These are phyloP conservation scores for Accipiter virgatus DNA, from an alignment of 2,113 vertebrate species.

Conservation along the genomic window DNA sequence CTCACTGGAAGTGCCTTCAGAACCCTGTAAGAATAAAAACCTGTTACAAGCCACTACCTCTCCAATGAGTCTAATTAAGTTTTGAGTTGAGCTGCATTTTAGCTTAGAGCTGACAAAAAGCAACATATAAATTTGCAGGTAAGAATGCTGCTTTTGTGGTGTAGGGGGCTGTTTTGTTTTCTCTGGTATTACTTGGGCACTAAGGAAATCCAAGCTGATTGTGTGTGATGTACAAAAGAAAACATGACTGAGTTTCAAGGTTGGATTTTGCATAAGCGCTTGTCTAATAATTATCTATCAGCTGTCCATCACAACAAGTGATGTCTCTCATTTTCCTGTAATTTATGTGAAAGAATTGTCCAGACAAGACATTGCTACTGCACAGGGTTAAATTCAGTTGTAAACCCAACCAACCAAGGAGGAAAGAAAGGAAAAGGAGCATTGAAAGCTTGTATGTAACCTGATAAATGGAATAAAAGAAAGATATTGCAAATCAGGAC, in stretches of 20 bases:
- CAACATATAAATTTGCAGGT: background rate
- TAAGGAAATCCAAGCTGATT: background rate
- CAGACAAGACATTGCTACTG: background rate
- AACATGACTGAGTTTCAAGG: background rate
- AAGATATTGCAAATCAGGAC: background rate
- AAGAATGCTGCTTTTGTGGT: background rate
- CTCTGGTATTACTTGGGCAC: background rate
- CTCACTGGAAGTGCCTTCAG: conserved; percentile 25
- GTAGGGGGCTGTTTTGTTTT: background rate
- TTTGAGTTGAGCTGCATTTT: background rate
- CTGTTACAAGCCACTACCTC: background rate
- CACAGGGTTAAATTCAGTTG: background rate
- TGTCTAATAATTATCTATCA: background rate
- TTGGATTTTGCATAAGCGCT: background rate
- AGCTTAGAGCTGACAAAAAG: background rate
- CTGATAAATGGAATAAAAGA: background rate
- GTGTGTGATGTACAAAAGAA: background rate
- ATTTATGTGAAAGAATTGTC: background rate
- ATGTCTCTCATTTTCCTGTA: background rate
- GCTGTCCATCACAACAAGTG: background rate
- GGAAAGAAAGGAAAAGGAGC: background rate
- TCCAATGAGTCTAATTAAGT: conserved; percentile 20
- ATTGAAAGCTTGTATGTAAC: background rate
- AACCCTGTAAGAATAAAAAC: conserved; percentile 43
- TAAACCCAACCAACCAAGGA: background rate